Percentiles rank a stretch among this genome's conserved stretches.
phyloP scores from a whole-genome alignment of 2,113 vertebrate species.

The Takifugu bimaculatus region DNA sequence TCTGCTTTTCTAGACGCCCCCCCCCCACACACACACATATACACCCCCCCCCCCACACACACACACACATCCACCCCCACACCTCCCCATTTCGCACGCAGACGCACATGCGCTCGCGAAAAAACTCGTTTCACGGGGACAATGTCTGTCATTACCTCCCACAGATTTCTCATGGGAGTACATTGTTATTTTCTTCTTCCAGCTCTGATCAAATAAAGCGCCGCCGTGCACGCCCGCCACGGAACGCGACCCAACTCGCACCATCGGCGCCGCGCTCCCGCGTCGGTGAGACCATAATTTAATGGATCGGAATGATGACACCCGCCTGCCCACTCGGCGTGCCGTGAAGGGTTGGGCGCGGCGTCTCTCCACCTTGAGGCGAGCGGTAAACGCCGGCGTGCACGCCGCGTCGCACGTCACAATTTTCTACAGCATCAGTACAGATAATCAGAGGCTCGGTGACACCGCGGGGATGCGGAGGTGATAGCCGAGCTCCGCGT shows the following conservation, averaged over 20 bases:
- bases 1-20: constrained; percentile 17
- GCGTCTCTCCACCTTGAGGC: constrained; percentile 16
- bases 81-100: not conserved
- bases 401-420: constrained; percentile 35
- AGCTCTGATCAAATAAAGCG: constrained; percentile 59
- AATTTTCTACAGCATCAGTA: constrained; percentile 35
- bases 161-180: constrained; percentile 52
- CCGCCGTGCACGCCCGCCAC: constrained; percentile 21
- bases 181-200: constrained; percentile 60
- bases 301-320: constrained; percentile 43
- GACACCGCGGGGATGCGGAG: constrained; percentile 6
- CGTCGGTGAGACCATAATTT: constrained; percentile 36
- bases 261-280: constrained; percentile 15
- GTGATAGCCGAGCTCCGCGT: constrained; percentile 20
- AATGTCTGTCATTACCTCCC: constrained; percentile 63
- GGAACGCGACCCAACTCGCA: constrained; percentile 11
- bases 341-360: constrained; percentile 32
- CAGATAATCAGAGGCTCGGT: constrained; percentile 45
- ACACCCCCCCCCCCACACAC: not conserved
- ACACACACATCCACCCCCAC: not conserved
- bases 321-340: constrained; percentile 27
- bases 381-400: constrained; percentile 32
- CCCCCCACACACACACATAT: not conserved
- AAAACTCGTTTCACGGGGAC: constrained; percentile 52
- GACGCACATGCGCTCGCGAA: constrained; percentile 12